phyloP scores from a whole-genome alignment of 2,888 invertebrate species.

The Pheosia gnoma region DNA sequence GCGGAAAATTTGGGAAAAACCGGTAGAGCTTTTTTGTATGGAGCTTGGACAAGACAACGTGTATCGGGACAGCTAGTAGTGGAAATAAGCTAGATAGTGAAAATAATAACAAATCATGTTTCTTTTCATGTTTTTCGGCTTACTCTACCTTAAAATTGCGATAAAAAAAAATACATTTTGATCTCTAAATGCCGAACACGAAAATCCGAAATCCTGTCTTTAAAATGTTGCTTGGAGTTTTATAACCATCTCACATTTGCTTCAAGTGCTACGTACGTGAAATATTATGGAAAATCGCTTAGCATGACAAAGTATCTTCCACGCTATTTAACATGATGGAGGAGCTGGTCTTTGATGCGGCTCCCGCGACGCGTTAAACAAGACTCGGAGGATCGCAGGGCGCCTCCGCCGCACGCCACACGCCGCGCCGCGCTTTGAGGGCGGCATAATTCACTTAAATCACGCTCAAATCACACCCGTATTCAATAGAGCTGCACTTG shows the following conservation, averaged over 20 bases:
- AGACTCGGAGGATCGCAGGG: constrained; percentile 57
- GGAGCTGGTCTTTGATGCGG: constrained; percentile 66
- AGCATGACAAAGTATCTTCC: constrained; percentile 45
- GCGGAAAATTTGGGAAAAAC: too few species aligned
- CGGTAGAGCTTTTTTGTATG: too few species aligned
- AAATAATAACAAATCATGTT: too few species aligned
- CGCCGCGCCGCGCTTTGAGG: constrained; percentile 44
- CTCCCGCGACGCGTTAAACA: constrained; percentile 74
- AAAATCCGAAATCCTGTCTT: background rate
- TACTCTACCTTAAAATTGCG: too few species aligned
- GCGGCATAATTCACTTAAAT: constrained; percentile 77
- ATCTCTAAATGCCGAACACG: background rate
- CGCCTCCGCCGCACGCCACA: constrained; percentile 35
- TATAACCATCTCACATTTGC: background rate
- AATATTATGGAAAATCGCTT: constrained; percentile 14
- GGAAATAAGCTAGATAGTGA: too few species aligned
- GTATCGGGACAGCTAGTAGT: too few species aligned
- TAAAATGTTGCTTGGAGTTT: background rate
- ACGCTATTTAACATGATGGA: constrained; percentile 51
- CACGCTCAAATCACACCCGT: constrained; percentile 65
- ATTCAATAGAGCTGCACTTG: constrained; percentile 57
- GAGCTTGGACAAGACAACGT: too few species aligned
- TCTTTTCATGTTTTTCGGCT: too few species aligned
- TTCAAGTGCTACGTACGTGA: background rate
- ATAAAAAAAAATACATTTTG: too few species aligned